These are phyloP conservation scores for Tetranychus urticae DNA, from an alignment of 1,140 invertebrate species.

Conservation along the genomic window DNA sequence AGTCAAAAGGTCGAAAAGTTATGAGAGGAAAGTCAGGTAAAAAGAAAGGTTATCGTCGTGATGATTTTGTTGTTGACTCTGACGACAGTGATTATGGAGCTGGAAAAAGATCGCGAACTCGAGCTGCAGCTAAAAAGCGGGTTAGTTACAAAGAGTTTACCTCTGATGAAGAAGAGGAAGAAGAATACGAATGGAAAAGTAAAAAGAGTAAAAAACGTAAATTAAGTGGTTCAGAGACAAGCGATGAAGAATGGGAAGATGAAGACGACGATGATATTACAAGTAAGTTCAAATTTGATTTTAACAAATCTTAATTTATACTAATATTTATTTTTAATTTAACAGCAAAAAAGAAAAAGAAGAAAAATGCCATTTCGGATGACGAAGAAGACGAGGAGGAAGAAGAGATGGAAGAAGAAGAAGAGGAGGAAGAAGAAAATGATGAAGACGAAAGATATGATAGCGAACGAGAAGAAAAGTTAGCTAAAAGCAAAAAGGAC, in stretches of 20 bases:
- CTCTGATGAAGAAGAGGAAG: constrained; percentile 25
- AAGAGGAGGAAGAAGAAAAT: constrained; percentile 17
- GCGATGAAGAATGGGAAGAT: constrained; percentile 29
- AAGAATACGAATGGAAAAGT: constrained; percentile 10
- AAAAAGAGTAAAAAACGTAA: constrained; percentile 23
- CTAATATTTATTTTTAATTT: too few relatives aligned
- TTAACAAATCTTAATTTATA: too few relatives aligned
- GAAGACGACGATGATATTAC: constrained; percentile 10
- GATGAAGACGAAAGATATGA: constrained; percentile 30
- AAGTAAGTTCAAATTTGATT: too few relatives aligned
- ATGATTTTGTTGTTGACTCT: background rate
- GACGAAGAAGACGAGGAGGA: constrained; percentile 11
- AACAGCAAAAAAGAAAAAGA: too few relatives aligned
- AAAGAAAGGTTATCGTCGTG: constrained; percentile 2
- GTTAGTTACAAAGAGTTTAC: constrained; percentile 16
- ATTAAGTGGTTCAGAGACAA: constrained; percentile 17
- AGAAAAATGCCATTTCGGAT: too few relatives aligned
- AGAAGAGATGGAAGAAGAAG: constrained; percentile 10
- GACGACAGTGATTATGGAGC: constrained; percentile 3
- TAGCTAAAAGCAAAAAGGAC: constrained; percentile 8
- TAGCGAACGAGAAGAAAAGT: constrained; percentile 23
- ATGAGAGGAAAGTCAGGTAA: background rate
- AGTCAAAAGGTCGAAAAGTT: background rate
- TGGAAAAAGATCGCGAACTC: background rate
- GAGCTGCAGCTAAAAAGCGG: constrained; percentile 11